Percentiles rank a stretch among this genome's conserved stretches.
Conservation (phyloP, 2,113 vertebrate species). For the Bubalus kerabau region DNA sequence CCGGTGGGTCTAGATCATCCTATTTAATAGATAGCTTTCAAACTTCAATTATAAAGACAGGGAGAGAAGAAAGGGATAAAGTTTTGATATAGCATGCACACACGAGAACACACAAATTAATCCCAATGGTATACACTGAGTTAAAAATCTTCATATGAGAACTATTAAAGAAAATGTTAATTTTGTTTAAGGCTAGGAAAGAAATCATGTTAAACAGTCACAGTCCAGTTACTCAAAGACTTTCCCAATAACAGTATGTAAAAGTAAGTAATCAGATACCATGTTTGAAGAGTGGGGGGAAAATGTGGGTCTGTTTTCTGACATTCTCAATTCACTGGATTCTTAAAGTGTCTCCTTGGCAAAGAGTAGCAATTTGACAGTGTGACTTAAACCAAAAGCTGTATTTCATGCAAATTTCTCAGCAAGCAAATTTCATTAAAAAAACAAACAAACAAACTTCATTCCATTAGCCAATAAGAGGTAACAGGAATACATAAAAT, state of each 20-base stretch:
- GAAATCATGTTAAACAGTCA: conserved; percentile 4
- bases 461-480: conserved; percentile 53
- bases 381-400: conserved; percentile 42
- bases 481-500: not conserved
- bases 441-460: not conserved
- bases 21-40: conserved; percentile 31
- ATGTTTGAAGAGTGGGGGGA: not conserved
- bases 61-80: not conserved
- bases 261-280: not conserved
- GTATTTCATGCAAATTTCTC: conserved; percentile 66
- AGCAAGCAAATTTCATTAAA: conserved; percentile 61
- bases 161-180: conserved; percentile 1
- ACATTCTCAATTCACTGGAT: not conserved
- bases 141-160: not conserved
- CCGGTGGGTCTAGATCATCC: not conserved
- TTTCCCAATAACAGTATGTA: not conserved
- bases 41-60: not conserved
- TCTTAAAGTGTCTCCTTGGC: not conserved
- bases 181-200: conserved; percentile 10
- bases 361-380: conserved; percentile 32
- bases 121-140: not conserved
- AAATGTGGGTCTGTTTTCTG: not conserved
- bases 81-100: not conserved
- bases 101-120: not conserved
- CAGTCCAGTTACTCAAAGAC: not conserved